phyloP scores from a whole-genome alignment of 1,140 invertebrate species.

The Plectrocnemia conspersa region DNA sequence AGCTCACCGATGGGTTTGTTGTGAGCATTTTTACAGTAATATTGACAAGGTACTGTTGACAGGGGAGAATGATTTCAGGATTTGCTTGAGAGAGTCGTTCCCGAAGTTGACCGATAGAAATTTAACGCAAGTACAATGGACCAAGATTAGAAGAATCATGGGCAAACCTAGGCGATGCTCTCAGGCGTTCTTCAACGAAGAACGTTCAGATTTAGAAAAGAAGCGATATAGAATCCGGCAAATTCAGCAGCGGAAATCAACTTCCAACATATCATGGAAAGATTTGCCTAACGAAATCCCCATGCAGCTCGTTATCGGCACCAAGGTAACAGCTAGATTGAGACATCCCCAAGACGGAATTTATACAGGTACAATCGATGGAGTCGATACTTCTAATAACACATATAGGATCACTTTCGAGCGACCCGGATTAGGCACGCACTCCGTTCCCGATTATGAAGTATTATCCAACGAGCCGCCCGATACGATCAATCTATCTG shows the following conservation, averaged over 20 bases:
- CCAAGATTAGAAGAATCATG: conserved; percentile 91
- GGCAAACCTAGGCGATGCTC: conserved; percentile 93
- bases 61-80: conserved; percentile 95
- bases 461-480: conserved; percentile 88
- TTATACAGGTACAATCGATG: conserved; percentile 94
- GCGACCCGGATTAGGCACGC: conserved; percentile 85
- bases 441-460: conserved; percentile 95
- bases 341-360: conserved; percentile 93
- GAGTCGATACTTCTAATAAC: conserved; percentile 94
- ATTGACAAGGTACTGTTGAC: conserved; percentile 93
- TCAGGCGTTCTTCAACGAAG: conserved; percentile 93
- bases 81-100: conserved; percentile 91
- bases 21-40: conserved; percentile 99
- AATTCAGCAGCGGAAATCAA: conserved; percentile 91
- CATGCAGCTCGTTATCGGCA: conserved; percentile 92
- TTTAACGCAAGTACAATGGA: conserved; percentile 90
- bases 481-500: conserved; percentile 84
- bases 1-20: conserved; percentile 98
- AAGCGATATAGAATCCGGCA: conserved; percentile 90
- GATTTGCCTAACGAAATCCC: conserved; percentile 96
- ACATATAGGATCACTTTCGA: conserved; percentile 98
- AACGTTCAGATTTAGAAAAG: conserved; percentile 81
- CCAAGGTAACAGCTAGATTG: conserved; percentile 89
- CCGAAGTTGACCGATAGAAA: conserved; percentile 84
- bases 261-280: conserved; percentile 73